Base-by-base conservation (phyloP, 2,888 invertebrate species). In the Sphinx pinastri region DNA sequence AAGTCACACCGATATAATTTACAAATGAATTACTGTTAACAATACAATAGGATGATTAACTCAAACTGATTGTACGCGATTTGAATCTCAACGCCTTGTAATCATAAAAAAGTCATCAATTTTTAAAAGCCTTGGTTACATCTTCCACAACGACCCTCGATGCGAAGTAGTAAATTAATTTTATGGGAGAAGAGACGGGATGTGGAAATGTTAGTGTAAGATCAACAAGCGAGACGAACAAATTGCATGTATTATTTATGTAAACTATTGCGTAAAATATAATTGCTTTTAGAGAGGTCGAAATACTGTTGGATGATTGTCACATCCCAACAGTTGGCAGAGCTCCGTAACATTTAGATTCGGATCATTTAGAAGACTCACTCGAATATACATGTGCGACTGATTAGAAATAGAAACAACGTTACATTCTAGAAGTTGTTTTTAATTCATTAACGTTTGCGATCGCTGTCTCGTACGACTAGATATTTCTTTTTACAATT, bases 301-400 rank as follows among this genome's bases (percentile, higher is more conserved):
- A 72, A 77, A 82, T 80, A 85, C 83, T 85, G 84, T 83, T 76
- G 81, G 80, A 80, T 71, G 79, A 82, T 80, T 82, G 83, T 83
- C 81, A 82, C 76, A 76, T 76, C 79, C 78, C 81, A 80, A 84
- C 81, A 85, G 83, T 91, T 92, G 91, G 91, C 91, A 92, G 77
- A 84, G 88, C 75, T 88, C 77, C 83, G 83, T 84, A 82, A 78
- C 86, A 86, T 87, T 86, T 85, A 81, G 86, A 85, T 83, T 82
- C 83, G 81, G 80, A 83, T 84, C 86, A 87, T 85, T 85, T 82
- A 84, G 76, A 77, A 80, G 82, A 81, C 81, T 78, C 79, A 82
- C 84, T 79, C 79, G 75, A 78, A 81, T 79, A 86, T 81, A 82
- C 75, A 77, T 76, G 76, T 77, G 75, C 73, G 78, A 75, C 78